Base-by-base conservation (phyloP, 2,888 invertebrate species). In the Trisateles emortualis region DNA sequence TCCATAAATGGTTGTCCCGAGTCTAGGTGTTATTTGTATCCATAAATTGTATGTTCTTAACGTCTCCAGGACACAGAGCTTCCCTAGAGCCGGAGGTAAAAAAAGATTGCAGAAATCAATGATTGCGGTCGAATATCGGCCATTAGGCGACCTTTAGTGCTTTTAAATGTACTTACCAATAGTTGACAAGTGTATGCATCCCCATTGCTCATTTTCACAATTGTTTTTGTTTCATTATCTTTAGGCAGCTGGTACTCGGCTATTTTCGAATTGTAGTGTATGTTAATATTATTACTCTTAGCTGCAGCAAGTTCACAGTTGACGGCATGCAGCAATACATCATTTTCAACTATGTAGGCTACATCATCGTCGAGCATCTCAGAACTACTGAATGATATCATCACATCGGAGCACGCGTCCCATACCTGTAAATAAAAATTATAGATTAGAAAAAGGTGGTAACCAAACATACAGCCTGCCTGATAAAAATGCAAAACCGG, bases 341-440 rank as follows among this genome's bases (percentile, higher is more conserved):
- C 97, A 91, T 99, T 99, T 91, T 99, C 99, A 10, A 99, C 96
- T 66, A 99, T 96, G 81, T 96, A 98, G 0, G 98, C 98, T 1
- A 99, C 94, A 80, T 97, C 95, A 39, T 96, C 94, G 16, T 94
- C 90, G 71, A 95, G 88, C 59, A 96, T 93, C 10, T 96, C 95
- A 56, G 96, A 93, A 63, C 90, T 92, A 71, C 96, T 96, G 83
- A 99, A 99, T 56, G 96, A 95, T 60, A 99, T 98, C 73, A 96
- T 92, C 0, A 98, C 96, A 85, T 98, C 97, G 0, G 99, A 98
- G 78, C 96, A 95, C 2, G 97, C 96, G 87, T 99, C 99, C 98
- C 98, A 99, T 14, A 99, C 96, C 98, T 98, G 17, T 24, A 19
- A 39, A 42, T 9, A 47, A 14, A 26, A 26, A 1, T 1, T 33